phyloP scores from a whole-genome alignment of 2,113 vertebrate genomes.

The Heterotilapia buettikoferi region DNA sequence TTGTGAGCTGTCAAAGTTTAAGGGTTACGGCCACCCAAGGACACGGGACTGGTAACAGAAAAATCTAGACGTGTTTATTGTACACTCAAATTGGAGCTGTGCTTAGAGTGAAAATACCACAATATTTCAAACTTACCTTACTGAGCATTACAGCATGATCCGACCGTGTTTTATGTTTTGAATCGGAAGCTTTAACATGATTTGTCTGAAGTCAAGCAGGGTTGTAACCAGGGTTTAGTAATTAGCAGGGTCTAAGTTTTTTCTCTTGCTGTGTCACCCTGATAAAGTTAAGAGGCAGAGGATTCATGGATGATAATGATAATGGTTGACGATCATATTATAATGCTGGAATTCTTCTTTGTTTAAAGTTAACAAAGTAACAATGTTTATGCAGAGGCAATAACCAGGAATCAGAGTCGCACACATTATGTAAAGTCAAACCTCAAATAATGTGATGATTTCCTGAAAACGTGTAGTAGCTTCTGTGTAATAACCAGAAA shows the following conservation, averaged over 20 bases:
- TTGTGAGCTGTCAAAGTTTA: conserved; percentile 30
- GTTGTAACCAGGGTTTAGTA: too few species aligned
- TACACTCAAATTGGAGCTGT: not conserved
- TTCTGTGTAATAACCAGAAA: not conserved
- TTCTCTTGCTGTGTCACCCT: not conserved
- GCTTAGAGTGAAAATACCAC: not conserved
- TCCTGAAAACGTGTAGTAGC: not conserved
- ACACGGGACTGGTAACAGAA: not conserved
- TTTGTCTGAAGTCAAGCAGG: not conserved
- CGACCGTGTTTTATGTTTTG: not conserved
- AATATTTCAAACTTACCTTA: not conserved
- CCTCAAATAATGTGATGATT: not conserved
- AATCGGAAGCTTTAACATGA: not conserved
- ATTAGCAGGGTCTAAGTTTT: not conserved
- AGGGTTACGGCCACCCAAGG: not conserved
- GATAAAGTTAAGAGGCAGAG: not conserved
- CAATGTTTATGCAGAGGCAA: not conserved
- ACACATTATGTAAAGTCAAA: not conserved
- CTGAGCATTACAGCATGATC: not conserved
- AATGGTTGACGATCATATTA: not conserved
- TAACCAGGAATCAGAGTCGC: not conserved
- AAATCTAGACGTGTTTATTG: not conserved
- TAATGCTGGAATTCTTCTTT: not conserved
- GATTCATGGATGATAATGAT: not conserved
- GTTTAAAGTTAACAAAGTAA: not conserved